Conservation (phyloP, 2,888 invertebrate species). For the Rhogogaster chlorosoma region DNA sequence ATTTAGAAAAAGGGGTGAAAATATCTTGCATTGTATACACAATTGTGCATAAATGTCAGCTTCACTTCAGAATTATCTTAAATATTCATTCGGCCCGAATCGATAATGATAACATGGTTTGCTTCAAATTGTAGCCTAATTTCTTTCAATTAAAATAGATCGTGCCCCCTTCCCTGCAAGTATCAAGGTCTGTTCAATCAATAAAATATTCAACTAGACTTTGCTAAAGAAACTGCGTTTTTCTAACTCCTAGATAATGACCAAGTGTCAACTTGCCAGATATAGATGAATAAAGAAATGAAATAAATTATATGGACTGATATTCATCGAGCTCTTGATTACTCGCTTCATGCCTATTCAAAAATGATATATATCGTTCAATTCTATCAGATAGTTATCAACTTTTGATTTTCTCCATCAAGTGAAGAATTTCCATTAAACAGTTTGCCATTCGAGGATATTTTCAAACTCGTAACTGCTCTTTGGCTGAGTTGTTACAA, state of each 20-base stretch:
- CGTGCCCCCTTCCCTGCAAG: neutral
- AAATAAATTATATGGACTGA: neutral
- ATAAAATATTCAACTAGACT: constrained; percentile 1
- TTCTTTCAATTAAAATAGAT: constrained; percentile 8
- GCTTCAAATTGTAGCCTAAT: neutral
- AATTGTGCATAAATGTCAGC: neutral
- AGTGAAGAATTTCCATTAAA: neutral
- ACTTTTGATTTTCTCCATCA: neutral
- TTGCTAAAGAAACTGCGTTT: neutral
- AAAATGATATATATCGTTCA: neutral
- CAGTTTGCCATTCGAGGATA: neutral
- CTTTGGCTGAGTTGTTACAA: neutral
- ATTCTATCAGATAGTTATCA: neutral
- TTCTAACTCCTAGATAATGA: neutral
- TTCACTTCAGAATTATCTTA: neutral
- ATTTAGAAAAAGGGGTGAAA: neutral
- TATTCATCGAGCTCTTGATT: neutral
- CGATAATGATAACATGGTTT: neutral
- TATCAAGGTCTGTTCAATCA: constrained; percentile 26
- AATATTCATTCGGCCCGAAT: neutral
- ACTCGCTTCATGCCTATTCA: neutral
- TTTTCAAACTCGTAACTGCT: neutral
- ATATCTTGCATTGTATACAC: neutral
- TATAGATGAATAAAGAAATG: neutral
- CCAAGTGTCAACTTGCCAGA: neutral